phyloP scores from a whole-genome alignment of 2,113 vertebrate genomes.

The Toxotes jaculatrix region DNA sequence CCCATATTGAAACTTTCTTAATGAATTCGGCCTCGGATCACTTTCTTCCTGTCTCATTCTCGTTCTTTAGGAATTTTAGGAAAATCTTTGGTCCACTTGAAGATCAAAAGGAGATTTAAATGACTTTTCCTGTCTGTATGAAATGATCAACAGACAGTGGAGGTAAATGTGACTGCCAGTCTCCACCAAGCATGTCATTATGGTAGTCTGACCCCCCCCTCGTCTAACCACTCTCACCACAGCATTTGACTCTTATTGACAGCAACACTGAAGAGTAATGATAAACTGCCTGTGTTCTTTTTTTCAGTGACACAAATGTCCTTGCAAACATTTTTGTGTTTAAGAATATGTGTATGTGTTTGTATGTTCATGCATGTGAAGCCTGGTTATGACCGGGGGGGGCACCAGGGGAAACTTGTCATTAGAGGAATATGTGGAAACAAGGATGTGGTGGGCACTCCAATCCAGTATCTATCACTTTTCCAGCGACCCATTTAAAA shows the following conservation, averaged over 20 bases:
- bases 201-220: background rate
- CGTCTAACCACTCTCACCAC: background rate
- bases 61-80: background rate
- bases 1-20: background rate
- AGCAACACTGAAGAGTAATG: background rate
- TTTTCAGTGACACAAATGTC: background rate
- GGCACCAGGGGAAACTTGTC: constrained; percentile 64
- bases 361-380: constrained; percentile 18
- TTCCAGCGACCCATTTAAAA: constrained; percentile 65
- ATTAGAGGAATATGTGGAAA: constrained; percentile 77
- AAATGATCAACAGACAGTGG: background rate
- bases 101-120: constrained; percentile 3
- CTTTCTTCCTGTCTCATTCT: background rate
- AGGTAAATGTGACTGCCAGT: constrained; percentile 42
- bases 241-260: background rate
- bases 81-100: background rate
- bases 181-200: constrained; percentile 13
- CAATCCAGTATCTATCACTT: constrained; percentile 64
- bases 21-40: background rate
- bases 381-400: constrained; percentile 21
- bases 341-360: constrained; percentile 11
- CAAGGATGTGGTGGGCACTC: constrained; percentile 70
- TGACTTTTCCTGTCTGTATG: constrained; percentile 5
- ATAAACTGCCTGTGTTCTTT: background rate
- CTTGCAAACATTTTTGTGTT: background rate